Evolutionary conservation across 2,113 vertebrate species (phyloP).

Genomic region (Alces alces): DNA sequence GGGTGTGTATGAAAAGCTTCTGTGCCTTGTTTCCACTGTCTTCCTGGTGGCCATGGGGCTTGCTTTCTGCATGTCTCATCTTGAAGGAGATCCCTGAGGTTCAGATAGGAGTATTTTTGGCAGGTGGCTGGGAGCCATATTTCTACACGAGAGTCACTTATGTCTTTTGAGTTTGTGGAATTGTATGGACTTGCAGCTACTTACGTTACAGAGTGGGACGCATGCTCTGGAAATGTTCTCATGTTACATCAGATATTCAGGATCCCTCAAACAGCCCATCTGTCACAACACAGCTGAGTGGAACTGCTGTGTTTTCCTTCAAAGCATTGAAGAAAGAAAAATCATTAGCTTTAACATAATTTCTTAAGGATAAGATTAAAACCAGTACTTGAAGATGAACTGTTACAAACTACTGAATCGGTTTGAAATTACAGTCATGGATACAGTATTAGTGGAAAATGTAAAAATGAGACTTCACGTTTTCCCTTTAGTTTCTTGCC

Average conservation of each 20-base stretch:
- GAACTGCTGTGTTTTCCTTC: constrained; percentile 44
- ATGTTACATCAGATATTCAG: constrained; percentile 54
- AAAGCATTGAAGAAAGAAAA: constrained; percentile 51
- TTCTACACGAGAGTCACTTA: constrained; percentile 12
- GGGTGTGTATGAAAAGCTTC: background rate
- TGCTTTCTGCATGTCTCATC: background rate
- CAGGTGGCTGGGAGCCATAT: background rate
- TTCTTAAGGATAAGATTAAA: constrained; percentile 60
- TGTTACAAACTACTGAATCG: background rate
- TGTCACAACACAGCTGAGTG: constrained; percentile 57
- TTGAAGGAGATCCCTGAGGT: background rate
- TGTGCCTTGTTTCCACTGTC: background rate
- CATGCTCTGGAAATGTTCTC: constrained; percentile 58
- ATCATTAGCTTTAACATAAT: constrained; percentile 45
- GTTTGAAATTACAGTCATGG: background rate
- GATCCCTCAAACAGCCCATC: constrained; percentile 53
- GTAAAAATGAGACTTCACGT: background rate
- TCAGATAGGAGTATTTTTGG: constrained; percentile 14
- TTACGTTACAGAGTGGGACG: constrained; percentile 58
- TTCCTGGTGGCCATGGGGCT: background rate
- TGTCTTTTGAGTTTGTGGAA: background rate
- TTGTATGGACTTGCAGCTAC: constrained; percentile 57
- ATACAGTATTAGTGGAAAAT: background rate
- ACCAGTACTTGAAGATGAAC: background rate
- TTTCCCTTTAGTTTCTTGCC: constrained; percentile 3